Evolutionary conservation across 2,888 invertebrate genomes (phyloP).

Genomic region (Hipparchia sbordonii): DNA sequence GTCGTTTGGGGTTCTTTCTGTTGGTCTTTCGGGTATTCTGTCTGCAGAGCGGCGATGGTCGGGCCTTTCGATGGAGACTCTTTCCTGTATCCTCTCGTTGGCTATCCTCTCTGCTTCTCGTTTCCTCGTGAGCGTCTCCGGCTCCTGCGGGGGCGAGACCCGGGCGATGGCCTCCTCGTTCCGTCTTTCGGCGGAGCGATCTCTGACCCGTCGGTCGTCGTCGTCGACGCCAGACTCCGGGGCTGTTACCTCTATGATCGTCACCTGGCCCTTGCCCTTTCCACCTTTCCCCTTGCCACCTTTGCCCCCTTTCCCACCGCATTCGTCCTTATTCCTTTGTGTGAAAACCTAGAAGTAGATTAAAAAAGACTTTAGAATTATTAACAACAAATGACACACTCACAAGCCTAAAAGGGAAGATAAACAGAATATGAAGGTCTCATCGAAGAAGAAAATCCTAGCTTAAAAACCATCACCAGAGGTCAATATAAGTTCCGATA

Average conservation of each 20-base stretch:
- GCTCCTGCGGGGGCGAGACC: conserved; percentile 63
- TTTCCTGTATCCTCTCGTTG: conserved; percentile 54
- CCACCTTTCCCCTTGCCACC: conserved; percentile 89
- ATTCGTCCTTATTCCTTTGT: conserved; percentile 84
- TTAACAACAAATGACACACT: not conserved
- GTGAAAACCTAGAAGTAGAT: conserved; percentile 68
- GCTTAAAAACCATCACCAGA: no score
- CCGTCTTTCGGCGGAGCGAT: conserved; percentile 59
- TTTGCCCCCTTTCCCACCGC: conserved; percentile 85
- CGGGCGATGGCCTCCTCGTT: conserved; percentile 68
- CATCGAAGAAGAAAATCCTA: no score
- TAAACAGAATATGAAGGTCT: no score
- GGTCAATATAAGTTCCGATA: no score
- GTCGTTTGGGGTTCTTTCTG: conserved; percentile 41
- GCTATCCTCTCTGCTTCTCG: conserved; percentile 50
- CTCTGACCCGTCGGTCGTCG: conserved; percentile 70
- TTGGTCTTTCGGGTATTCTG: conserved; percentile 53
- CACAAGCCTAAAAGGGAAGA: no score
- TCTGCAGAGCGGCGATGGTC: conserved; percentile 57
- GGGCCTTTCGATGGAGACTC: conserved; percentile 50
- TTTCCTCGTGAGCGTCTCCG: conserved; percentile 51
- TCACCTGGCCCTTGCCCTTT: conserved; percentile 88
- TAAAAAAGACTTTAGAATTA: not conserved
- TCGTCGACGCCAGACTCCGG: conserved; percentile 69
- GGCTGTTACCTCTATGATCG: conserved; percentile 84